These are phyloP conservation scores for Pterostichus madidus DNA, from an alignment of 2,888 invertebrate genomes.

Conservation along the genomic window DNA sequence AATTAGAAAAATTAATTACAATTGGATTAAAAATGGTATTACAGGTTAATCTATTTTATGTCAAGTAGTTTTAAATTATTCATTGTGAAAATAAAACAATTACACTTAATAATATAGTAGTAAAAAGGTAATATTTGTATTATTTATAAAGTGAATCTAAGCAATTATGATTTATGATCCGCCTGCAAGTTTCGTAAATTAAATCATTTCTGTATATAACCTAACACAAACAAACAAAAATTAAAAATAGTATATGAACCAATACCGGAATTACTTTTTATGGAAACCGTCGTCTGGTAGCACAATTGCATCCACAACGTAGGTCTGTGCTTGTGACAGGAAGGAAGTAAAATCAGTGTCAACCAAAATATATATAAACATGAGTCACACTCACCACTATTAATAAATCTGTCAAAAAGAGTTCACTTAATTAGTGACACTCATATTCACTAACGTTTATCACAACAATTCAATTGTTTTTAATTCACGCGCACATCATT, in stretches of 20 bases:
- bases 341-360: slow-evolving; percentile 55
- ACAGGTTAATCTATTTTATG: no score
- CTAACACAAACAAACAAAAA: slow-evolving; percentile 49
- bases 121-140: no score
- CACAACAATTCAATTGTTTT: background rate
- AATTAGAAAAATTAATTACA: no score
- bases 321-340: slow-evolving; percentile 22
- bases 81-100: no score
- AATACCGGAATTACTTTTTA: slow-evolving; percentile 53
- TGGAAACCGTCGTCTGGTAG: background rate
- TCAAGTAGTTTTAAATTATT: no score
- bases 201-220: slow-evolving; percentile 49
- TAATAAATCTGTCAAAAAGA: slow-evolving; percentile 5
- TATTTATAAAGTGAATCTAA: no score
- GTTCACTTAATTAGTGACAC: slow-evolving; percentile 1
- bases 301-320: background rate
- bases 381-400: slow-evolving; percentile 53
- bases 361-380: slow-evolving; percentile 61
- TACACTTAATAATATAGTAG: no score
- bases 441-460: background rate
- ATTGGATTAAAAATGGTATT: no score
- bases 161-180: no score
- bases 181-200: background rate
- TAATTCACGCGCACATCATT: background rate
- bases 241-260: slow-evolving; percentile 54